Percentiles rank a stretch among this genome's conserved stretches.
phyloP scores from a whole-genome alignment of 2,888 invertebrate genomes.

The Pemphredon lugubris region DNA sequence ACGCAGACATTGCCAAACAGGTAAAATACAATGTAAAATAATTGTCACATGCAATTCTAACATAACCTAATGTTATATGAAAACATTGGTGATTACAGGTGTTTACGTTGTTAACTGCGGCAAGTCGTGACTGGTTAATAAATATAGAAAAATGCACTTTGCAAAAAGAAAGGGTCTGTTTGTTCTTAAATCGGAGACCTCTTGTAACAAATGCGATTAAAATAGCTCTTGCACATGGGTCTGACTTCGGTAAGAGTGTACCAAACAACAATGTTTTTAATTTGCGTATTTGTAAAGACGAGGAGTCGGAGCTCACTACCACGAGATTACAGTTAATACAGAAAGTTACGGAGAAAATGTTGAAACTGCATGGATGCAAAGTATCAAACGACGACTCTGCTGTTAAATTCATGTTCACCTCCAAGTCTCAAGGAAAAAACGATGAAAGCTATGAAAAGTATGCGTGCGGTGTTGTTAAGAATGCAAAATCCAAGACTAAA shows the following conservation, averaged over 20 bases:
- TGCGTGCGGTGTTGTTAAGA: conserved; percentile 85
- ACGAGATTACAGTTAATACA: conserved; percentile 78
- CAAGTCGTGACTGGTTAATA: conserved; percentile 82
- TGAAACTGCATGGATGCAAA: conserved; percentile 70
- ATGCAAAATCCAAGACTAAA: conserved; percentile 83
- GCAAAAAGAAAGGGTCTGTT: conserved; percentile 81
- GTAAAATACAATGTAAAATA: conserved; percentile 58
- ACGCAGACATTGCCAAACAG: conserved; percentile 58
- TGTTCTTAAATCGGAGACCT: conserved; percentile 82
- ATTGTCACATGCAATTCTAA: neutral
- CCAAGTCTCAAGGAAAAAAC: conserved; percentile 80
- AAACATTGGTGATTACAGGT: conserved; percentile 56
- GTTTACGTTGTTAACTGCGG: conserved; percentile 77
- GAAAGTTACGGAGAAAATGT: conserved; percentile 77
- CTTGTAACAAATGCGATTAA: conserved; percentile 73
- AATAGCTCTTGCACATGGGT: conserved; percentile 64
- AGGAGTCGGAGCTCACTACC: conserved; percentile 74
- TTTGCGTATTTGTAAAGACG: conserved; percentile 65
- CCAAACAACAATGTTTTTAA: conserved; percentile 49
- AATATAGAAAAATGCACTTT: conserved; percentile 80
- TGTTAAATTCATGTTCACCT: conserved; percentile 78
- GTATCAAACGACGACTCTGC: conserved; percentile 71
- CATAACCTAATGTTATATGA: conserved; percentile 39
- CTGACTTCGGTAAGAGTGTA: conserved; percentile 72
- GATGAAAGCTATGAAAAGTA: conserved; percentile 71